Conservation (phyloP, 2,113 vertebrate species). For the Glareola pratincola region DNA sequence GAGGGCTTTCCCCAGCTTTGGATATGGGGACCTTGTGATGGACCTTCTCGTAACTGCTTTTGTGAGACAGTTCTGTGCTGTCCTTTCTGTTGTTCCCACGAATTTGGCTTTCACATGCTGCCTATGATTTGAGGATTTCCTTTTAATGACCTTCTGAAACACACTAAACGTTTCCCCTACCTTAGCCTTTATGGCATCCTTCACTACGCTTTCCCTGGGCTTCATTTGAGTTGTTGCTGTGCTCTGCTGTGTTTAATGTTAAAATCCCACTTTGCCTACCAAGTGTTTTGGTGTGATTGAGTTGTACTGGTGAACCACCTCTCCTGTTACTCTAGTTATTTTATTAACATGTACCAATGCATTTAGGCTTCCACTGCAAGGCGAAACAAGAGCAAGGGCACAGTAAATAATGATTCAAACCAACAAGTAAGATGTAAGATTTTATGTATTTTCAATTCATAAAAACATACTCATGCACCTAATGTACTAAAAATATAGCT, state of each 20-base stretch:
- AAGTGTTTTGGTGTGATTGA: fast-evolving
- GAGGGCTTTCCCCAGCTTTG: neutral
- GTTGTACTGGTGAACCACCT: neutral
- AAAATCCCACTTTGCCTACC: neutral
- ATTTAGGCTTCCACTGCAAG: neutral
- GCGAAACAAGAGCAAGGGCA: neutral
- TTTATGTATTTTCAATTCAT: neutral
- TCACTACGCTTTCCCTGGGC: neutral
- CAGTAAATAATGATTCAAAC: neutral
- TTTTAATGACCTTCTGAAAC: neutral
- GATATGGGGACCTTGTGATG: neutral
- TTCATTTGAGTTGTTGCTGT: neutral
- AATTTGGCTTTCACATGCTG: neutral
- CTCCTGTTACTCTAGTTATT: neutral
- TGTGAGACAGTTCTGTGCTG: neutral
- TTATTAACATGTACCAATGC: neutral
- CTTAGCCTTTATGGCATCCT: neutral
- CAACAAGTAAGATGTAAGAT: neutral
- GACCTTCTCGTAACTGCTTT: neutral
- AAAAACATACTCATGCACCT: neutral
- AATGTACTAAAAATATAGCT: neutral
- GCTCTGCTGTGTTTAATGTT: neutral
- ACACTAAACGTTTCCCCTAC: neutral
- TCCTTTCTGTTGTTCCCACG: neutral
- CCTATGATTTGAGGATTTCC: neutral